These are phyloP conservation scores for Tridacna gigas DNA, from an alignment of 2,888 invertebrate genomes.

Conservation along the genomic window DNA sequence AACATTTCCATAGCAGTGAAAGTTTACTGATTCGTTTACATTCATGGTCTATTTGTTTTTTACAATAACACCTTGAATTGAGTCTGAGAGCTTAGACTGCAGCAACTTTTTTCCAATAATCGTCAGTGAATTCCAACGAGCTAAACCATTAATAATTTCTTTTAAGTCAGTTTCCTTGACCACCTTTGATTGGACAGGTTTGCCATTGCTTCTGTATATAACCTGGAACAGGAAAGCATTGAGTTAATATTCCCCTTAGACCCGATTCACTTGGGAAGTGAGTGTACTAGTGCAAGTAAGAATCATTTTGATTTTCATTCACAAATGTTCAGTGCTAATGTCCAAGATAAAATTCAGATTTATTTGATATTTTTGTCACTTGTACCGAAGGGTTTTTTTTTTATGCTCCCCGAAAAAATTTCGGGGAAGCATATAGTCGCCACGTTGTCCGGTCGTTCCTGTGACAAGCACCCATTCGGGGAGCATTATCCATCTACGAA, in stretches of 20 bases:
- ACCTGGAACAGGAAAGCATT: background rate
- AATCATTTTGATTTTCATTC: background rate
- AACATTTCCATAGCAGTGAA: background rate
- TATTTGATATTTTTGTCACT: too few species aligned
- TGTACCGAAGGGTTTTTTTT: too few species aligned
- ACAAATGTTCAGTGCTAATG: background rate
- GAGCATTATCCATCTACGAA: too few species aligned
- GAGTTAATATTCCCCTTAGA: background rate
- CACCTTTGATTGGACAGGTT: background rate
- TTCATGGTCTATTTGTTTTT: background rate
- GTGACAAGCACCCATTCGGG: too few species aligned
- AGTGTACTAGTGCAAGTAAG: background rate
- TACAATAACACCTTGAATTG: background rate
- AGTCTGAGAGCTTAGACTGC: background rate
- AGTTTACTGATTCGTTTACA: background rate
- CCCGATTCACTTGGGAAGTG: background rate
- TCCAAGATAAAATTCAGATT: too few species aligned
- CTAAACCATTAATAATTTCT: conserved; percentile 9
- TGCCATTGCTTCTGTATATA: background rate
- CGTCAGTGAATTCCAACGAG: background rate
- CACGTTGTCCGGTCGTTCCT: too few species aligned
- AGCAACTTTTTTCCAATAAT: background rate
- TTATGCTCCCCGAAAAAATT: background rate
- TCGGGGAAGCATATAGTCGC: background rate
- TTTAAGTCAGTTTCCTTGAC: background rate